Evolutionary conservation across 1,140 invertebrate species (phyloP).

Genomic region (Heliothis virescens): DNA sequence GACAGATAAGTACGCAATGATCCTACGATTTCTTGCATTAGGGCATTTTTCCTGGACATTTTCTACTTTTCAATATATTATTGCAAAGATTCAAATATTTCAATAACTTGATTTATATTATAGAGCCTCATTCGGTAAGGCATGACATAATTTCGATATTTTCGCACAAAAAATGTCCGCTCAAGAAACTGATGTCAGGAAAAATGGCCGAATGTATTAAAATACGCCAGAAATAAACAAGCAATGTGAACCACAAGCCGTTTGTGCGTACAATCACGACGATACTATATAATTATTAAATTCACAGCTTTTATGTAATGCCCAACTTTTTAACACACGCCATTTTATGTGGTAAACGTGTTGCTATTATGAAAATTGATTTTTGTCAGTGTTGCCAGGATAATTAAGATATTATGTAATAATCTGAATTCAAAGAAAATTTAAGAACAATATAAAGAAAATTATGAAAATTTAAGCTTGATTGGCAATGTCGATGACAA

Average conservation of each 20-base stretch:
- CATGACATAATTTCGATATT: background rate
- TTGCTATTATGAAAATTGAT: conserved; percentile 1
- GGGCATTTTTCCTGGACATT: background rate
- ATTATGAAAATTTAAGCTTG: no score
- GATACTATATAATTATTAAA: conserved; percentile 2
- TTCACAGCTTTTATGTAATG: conserved; percentile 31
- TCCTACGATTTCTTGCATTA: background rate
- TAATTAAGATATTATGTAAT: background rate
- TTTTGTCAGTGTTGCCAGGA: background rate
- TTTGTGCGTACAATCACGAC: conserved; percentile 24
- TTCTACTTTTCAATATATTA: no score
- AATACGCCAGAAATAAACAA: conserved; percentile 4
- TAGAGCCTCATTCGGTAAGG: background rate
- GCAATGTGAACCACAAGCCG: conserved; percentile 10
- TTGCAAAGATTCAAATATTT: no score
- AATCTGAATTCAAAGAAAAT: background rate
- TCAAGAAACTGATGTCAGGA: background rate
- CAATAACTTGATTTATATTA: no score
- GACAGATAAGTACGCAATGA: background rate
- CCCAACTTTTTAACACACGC: conserved; percentile 13
- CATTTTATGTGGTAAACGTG: background rate
- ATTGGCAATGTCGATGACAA: no score
- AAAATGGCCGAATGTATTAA: background rate
- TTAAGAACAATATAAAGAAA: background rate
- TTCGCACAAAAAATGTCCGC: background rate